Conservation (phyloP, 2,113 vertebrate species). For the Tachycineta bicolor region DNA sequence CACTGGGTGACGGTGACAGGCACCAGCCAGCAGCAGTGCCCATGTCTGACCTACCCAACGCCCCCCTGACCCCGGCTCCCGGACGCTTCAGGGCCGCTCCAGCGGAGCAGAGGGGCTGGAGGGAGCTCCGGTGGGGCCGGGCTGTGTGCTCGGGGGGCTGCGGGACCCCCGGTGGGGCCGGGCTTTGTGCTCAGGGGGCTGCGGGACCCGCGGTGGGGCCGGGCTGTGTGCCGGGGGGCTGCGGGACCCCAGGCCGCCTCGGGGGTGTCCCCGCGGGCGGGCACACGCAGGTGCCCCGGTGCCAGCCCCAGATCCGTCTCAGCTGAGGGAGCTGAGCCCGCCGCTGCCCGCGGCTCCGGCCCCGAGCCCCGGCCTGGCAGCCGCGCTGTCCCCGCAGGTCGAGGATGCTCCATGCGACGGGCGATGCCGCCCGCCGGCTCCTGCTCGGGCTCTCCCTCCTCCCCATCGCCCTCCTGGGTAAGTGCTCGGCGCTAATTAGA, state of each 20-base stretch:
- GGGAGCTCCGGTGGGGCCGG: no score
- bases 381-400: conserved; percentile 27
- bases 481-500: conserved; percentile 1
- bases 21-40: background rate
- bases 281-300: background rate
- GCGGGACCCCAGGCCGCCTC: accelerated
- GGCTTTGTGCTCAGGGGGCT: no score
- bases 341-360: no score
- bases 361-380: background rate
- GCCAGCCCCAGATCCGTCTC: no score
- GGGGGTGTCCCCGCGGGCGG: accelerated
- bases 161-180: background rate
- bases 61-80: no score
- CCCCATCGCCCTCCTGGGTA: conserved; percentile 68
- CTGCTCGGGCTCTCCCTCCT: conserved; percentile 64
- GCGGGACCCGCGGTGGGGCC: no score
- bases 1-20: no score
- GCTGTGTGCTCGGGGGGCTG: background rate
- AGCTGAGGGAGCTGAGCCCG: no score
- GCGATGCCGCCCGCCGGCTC: conserved; percentile 58
- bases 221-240: no score
- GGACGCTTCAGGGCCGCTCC: no score
- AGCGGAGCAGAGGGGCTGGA: no score
- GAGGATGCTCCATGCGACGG: conserved; percentile 70
- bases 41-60: no score